A percentile compares a stretch with the other conserved stretches of the same genome.
phyloP scores from a whole-genome alignment of 2,113 vertebrate species.

The Catharus bicknelli region DNA sequence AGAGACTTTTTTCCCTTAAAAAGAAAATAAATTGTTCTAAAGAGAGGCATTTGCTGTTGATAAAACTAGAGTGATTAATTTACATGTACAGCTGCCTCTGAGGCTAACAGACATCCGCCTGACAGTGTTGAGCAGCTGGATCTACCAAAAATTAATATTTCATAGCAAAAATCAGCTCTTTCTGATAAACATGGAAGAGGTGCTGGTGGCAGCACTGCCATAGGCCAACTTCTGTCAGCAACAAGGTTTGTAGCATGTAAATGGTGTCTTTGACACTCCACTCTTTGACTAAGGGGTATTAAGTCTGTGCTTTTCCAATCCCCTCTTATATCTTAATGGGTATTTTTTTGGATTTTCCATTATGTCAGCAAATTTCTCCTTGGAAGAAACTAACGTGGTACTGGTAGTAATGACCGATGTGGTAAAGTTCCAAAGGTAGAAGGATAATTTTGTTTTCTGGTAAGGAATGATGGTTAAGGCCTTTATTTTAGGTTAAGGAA shows the following conservation, averaged over 20 bases:
- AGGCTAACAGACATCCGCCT: constrained; percentile 35
- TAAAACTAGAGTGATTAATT: constrained; percentile 40
- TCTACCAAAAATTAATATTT: constrained; percentile 60
- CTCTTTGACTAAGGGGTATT: background rate
- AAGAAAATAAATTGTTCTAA: background rate
- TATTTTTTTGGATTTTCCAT: background rate
- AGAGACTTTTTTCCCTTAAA: background rate
- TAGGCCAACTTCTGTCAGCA: background rate
- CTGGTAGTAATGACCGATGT: background rate
- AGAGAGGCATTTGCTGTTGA: background rate
- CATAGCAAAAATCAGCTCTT: constrained; percentile 27
- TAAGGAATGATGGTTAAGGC: background rate
- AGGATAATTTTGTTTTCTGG: background rate
- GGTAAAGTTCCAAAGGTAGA: background rate
- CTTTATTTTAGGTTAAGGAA: background rate
- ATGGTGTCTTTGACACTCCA: background rate
- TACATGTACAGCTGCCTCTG: constrained; percentile 14
- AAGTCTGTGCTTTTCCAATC: background rate
- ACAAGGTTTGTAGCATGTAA: background rate
- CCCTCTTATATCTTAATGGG: background rate
- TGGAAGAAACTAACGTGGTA: background rate
- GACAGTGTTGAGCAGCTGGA: constrained; percentile 16
- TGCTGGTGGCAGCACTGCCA: background rate
- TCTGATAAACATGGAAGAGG: constrained; percentile 5
- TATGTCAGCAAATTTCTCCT: background rate